These are phyloP conservation scores for Microtus oregoni DNA, from an alignment of 2,113 vertebrate genomes.

Conservation along the genomic window DNA sequence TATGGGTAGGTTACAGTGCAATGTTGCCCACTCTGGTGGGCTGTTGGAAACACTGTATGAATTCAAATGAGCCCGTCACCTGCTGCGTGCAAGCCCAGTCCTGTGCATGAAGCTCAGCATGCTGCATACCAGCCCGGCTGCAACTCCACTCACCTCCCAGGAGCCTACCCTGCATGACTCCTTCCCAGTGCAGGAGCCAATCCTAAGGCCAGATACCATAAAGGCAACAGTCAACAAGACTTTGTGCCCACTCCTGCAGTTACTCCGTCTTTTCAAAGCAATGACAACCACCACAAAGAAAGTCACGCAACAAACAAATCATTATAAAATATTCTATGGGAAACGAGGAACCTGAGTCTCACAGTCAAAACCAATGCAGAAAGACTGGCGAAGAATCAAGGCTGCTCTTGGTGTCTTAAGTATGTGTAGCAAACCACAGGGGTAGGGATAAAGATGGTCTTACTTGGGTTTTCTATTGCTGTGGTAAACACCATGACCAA, in stretches of 20 bases:
- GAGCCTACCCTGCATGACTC: rapidly evolving
- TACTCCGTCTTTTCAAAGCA: not conserved
- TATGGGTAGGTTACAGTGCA: not conserved
- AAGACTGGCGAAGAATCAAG: not conserved
- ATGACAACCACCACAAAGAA: not conserved
- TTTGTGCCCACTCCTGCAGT: not conserved
- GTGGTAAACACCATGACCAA: not conserved
- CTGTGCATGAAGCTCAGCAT: not conserved
- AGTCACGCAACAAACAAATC: not conserved
- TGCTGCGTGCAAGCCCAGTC: rapidly evolving
- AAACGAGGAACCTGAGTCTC: not conserved
- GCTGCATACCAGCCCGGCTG: not conserved
- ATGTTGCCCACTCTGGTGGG: not conserved
- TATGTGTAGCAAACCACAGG: not conserved
- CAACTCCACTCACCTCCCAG: too few species aligned
- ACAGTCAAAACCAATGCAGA: not conserved
- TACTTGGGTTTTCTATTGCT: not conserved
- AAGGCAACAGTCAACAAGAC: not conserved
- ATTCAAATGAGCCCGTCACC: not conserved
- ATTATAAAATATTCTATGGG: not conserved
- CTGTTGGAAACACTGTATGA: not conserved
- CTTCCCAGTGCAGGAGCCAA: not conserved
- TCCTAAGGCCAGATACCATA: not conserved
- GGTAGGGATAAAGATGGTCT: not conserved
- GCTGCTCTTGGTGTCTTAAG: too few species aligned